Evolutionary conservation across 2,113 vertebrate genomes (phyloP), one percentile per base, ranked within the genome.

Genomic region (Cranoglanis bouderius): DNA sequence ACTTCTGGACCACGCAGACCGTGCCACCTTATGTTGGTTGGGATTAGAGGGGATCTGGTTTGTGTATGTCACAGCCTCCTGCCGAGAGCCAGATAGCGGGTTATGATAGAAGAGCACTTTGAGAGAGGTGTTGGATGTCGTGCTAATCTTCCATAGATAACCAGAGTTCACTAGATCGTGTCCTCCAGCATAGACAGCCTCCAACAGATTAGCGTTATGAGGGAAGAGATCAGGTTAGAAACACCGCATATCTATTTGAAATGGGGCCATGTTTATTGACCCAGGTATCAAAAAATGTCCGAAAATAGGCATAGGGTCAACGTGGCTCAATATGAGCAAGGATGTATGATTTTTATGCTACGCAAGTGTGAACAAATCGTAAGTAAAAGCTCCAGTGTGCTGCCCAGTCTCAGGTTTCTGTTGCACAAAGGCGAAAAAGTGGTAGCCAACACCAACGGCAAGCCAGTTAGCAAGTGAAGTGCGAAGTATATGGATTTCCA

Each of bases 71-170:
- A 21, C 61, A n/a, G 82, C 49, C 14, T 87, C 49, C 14, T 87
- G 53, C 77, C 57, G 59, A 24, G 49, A 24, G n/a, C 35, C 61
- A 88, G 88, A 90, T 87, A 83, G 82, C 10, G 24, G 43, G 70
- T 84, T 67, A 38, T 85, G 90, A 92, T 92, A 86, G 80, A 32
- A 12, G 40, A 26, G 46, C 80, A 57, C 67, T 87, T 32, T 43
- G 84, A 59, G 32, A 67, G 82, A 86, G 91, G 89, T 85, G 89
- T 88, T 67, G 35, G 85, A 84, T 89, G 84, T 89, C 87, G 38
- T 55, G 84, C 84, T 90, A 90, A 92, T 92, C 91, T 92, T 32
- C 21, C 26, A 5, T 9, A 72, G 92, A 92, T 91, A 89, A 91
- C 81, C 21, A 51, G 40, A 67, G 59, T 80, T 86, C 67, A 46